Evolutionary conservation across 2,113 vertebrate species (phyloP), one percentile per base, ranked within the genome.

Genomic region (Hyperopisus bebe): DNA sequence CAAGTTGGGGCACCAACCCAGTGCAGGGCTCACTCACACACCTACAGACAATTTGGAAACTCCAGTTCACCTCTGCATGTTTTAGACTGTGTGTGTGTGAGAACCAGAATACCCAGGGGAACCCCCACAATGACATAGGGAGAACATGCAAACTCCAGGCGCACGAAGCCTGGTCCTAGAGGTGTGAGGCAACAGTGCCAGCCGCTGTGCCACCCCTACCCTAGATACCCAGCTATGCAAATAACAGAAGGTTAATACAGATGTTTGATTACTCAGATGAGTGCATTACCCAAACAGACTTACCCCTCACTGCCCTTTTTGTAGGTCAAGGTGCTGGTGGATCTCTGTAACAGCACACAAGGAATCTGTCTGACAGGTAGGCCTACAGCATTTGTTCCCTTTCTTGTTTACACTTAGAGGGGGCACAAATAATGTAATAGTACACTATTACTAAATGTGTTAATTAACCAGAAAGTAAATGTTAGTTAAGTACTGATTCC

Each of bases 321-420:
- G 9, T 47, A 84, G 82, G 82, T 84, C 82, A 84, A 47, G 1
- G 82, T 84, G 39, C 39, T 84, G 82, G 82, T 84, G 82, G 42
- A 47, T 84, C 42, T 84, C 44, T 84, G 82, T 84, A 84, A 84
- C 82, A 47, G 82, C 44, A 84, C 82, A 84, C 44, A 84, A n/a
- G 82, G 82, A 21, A 84, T 84, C 1, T 84, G 82, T 10, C 21
- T 84, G 19, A 84, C 82, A 84, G 82, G 82, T 84, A n/a, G n/a
- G n/a, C n/a, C n/a, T n/a, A 84, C 82, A 13, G 19, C 13, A 19
- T 42, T 5, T 19, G 31, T 80, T 9, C 17, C 35, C 35, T 42
- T 39, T 13, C n/a, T 13, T 31, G 3, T 27, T 70, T 31, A 70
- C 10, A 1, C 62, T 31, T 31, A 11, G n/a, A 10, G 27, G 27